Evolutionary conservation across 2,113 vertebrate species (phyloP).

Genomic region (Machaerirhynchus nigripectus): DNA sequence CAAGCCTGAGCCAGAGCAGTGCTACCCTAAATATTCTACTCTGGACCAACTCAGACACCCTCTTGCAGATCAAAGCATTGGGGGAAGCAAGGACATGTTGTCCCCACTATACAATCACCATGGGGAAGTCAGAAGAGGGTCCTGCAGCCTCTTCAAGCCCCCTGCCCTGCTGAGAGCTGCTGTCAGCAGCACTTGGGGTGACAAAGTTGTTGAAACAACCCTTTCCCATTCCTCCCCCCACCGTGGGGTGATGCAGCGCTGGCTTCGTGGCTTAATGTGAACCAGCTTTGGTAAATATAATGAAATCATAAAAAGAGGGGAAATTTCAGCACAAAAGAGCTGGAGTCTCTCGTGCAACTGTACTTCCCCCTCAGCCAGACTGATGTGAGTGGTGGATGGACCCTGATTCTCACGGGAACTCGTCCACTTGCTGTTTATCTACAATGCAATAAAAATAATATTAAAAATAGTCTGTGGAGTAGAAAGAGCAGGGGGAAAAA

Average conservation of each 20-base stretch:
- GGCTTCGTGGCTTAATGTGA: not conserved
- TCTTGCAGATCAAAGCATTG: not conserved
- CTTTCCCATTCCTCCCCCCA: not conserved
- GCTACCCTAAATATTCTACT: not conserved
- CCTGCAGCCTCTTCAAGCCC: not conserved
- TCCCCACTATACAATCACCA: not conserved
- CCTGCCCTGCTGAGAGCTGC: not conserved
- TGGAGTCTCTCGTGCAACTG: not conserved
- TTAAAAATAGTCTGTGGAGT: not conserved
- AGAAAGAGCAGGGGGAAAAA: not conserved
- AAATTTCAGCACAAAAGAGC: not conserved
- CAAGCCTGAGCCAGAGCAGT: not conserved
- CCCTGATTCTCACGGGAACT: constrained; percentile 49
- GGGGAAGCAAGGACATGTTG: not conserved
- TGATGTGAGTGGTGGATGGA: not conserved
- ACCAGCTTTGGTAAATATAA: constrained; percentile 11
- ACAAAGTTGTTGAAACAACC: not conserved
- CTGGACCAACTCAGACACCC: not conserved
- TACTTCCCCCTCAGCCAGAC: not conserved
- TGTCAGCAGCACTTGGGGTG: not conserved
- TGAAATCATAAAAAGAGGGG: constrained; percentile 21
- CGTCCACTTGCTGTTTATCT: constrained; percentile 18
- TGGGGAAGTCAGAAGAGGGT: not conserved
- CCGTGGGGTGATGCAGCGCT: not conserved
- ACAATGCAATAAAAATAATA: constrained; percentile 41